Conservation (phyloP, 2,113 vertebrate species). For the Archocentrus centrarchus region DNA sequence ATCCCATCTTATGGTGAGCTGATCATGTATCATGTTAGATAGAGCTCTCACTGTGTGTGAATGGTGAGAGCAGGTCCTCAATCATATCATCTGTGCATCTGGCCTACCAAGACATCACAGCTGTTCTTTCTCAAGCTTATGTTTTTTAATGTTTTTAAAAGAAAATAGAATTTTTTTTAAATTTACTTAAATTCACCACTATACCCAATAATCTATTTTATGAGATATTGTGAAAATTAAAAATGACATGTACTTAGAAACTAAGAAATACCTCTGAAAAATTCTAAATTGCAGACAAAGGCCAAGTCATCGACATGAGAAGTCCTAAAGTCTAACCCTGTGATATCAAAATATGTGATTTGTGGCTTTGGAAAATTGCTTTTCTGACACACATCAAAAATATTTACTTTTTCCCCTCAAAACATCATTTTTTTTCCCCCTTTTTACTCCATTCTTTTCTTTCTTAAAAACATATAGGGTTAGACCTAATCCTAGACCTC, state of each 20-base stretch:
- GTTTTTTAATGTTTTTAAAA: neutral
- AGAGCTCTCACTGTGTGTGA: conserved; percentile 41
- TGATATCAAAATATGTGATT: neutral
- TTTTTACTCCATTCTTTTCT: no score
- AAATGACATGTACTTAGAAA: no score
- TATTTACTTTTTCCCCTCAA: neutral
- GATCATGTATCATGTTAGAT: conserved; percentile 25
- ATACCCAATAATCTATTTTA: neutral
- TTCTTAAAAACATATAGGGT: neutral
- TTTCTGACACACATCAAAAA: neutral
- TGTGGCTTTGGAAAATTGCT: neutral
- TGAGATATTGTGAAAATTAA: neutral
- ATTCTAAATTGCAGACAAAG: no score
- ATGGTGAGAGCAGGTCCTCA: conserved; percentile 53
- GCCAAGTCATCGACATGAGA: no score
- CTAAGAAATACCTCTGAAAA: neutral
- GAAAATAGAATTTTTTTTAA: no score
- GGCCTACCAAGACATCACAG: conserved; percentile 41
- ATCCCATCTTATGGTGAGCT: neutral
- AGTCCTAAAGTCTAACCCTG: no score
- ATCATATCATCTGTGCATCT: conserved; percentile 70
- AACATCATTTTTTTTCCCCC: neutral
- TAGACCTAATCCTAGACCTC: neutral
- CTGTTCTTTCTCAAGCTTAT: conserved; percentile 61
- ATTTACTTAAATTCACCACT: neutral